These are phyloP conservation scores for Apostichopus californicus DNA, from an alignment of 35 echinoderm and acorn worm species.

Conservation along the genomic window DNA sequence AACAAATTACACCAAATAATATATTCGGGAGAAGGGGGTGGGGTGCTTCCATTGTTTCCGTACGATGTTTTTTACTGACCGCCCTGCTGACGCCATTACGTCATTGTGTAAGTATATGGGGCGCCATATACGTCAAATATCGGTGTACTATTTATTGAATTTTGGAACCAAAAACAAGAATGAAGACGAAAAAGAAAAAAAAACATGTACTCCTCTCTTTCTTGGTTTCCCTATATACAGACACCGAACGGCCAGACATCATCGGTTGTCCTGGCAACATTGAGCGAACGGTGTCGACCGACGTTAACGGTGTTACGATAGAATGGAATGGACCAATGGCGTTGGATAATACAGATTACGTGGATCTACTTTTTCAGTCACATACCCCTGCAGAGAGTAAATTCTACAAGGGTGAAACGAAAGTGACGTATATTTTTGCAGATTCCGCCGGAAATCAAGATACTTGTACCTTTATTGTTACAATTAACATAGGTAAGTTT, in stretches of 20 bases:
- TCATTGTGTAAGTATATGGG: too few relatives aligned
- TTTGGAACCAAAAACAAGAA: too few relatives aligned
- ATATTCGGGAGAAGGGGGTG: too few relatives aligned
- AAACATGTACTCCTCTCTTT: too few relatives aligned
- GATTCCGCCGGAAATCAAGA: conserved; percentile 36
- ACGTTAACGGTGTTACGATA: not conserved
- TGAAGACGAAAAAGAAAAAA: not conserved
- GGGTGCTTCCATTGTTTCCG: too few relatives aligned
- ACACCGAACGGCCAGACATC: not conserved
- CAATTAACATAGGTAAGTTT: conserved; percentile 16
- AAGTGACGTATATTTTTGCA: conserved; percentile 36
- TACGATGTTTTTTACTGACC: too few relatives aligned
- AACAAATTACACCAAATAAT: too few relatives aligned
- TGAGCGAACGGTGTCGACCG: not conserved
- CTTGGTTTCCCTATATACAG: not conserved
- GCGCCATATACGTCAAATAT: too few relatives aligned
- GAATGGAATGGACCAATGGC: conserved; percentile 9
- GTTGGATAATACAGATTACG: not conserved
- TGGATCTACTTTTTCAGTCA: conserved; percentile 14
- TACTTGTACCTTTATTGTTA: not conserved
- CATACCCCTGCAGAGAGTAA: not conserved
- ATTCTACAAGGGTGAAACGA: conserved; percentile 32
- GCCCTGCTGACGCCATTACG: not conserved
- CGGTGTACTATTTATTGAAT: too few relatives aligned
- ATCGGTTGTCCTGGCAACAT: conserved; percentile 26